phyloP scores from a whole-genome alignment of 1,140 invertebrate species.

The Diplogasteroides magnus region DNA sequence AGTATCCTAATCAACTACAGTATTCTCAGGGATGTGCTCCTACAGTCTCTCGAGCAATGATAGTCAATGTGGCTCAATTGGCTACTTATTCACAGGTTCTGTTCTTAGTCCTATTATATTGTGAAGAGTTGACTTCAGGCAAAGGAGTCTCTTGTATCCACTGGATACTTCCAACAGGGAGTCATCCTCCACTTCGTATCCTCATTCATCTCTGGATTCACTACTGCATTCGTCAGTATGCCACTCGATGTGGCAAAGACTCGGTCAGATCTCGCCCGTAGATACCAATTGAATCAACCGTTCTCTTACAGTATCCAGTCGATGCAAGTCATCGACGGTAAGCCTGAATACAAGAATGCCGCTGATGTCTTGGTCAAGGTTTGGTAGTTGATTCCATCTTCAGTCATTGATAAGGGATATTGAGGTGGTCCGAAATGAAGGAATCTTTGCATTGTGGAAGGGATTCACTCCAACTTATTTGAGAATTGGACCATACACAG shows the following conservation, averaged over 20 bases:
- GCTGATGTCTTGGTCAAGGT: constrained; percentile 76
- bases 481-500: constrained; percentile 80
- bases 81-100: constrained; percentile 74
- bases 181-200: constrained; percentile 83
- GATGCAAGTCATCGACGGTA: constrained; percentile 83
- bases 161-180: constrained; percentile 45
- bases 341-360: constrained; percentile 85
- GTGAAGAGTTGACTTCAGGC: constrained; percentile 64
- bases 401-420: too few relatives aligned
- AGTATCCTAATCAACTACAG: background rate
- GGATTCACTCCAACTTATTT: constrained; percentile 79
- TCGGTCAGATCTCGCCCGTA: constrained; percentile 61
- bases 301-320: constrained; percentile 78
- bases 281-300: too few relatives aligned
- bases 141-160: constrained; percentile 61
- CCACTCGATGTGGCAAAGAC: constrained; percentile 98
- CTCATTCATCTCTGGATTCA: constrained; percentile 92
- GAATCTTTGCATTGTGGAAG: constrained; percentile 89
- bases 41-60: constrained; percentile 68
- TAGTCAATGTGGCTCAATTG: constrained; percentile 94
- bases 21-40: constrained; percentile 60
- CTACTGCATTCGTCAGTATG: constrained; percentile 93
- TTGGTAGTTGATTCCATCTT: too few relatives aligned
- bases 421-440: constrained; percentile 74
- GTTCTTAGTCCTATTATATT: too few relatives aligned